Conservation (phyloP, 2,797 vertebrate genomes). For the Dendrocincla tyrannina region DNA sequence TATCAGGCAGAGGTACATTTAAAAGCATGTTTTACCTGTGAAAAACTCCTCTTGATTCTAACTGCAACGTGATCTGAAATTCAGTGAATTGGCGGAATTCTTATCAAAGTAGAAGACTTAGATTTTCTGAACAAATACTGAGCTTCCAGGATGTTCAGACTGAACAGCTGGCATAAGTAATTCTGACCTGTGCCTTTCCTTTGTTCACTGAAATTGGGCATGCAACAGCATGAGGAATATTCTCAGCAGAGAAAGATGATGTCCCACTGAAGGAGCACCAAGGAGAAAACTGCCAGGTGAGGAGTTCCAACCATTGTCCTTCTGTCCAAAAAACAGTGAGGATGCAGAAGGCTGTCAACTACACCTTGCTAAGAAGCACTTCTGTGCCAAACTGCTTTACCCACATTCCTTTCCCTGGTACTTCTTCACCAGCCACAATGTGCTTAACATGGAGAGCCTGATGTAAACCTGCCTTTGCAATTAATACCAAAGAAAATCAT, state of each 20-base stretch:
- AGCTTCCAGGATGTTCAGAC: not conserved
- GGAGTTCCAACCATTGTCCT: not conserved
- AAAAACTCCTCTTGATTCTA: not conserved
- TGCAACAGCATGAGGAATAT: not conserved
- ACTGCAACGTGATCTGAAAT: not conserved
- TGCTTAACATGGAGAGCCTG: not conserved
- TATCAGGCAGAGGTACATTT: not conserved
- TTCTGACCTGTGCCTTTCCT: not conserved
- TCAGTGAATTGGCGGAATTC: not conserved
- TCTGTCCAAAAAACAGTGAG: not conserved
- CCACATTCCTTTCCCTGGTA: not conserved
- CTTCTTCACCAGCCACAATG: not conserved
- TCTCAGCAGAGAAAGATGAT: not conserved
- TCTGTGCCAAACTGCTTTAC: not conserved
- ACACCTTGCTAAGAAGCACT: not conserved
- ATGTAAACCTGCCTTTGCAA: not conserved
- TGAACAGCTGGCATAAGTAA: not conserved
- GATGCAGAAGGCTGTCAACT: no score
- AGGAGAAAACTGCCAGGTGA: not conserved
- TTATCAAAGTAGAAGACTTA: not conserved
- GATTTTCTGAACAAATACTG: not conserved
- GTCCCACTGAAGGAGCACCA: not conserved
- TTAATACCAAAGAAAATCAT: not conserved
- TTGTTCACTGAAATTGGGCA: not conserved
- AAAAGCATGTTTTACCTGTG: not conserved